Percentiles rank a stretch among this genome's conserved stretches.
These are phyloP conservation scores for Australoheros scitulus DNA, from an alignment of 2,113 vertebrate species.

Conservation along the genomic window DNA sequence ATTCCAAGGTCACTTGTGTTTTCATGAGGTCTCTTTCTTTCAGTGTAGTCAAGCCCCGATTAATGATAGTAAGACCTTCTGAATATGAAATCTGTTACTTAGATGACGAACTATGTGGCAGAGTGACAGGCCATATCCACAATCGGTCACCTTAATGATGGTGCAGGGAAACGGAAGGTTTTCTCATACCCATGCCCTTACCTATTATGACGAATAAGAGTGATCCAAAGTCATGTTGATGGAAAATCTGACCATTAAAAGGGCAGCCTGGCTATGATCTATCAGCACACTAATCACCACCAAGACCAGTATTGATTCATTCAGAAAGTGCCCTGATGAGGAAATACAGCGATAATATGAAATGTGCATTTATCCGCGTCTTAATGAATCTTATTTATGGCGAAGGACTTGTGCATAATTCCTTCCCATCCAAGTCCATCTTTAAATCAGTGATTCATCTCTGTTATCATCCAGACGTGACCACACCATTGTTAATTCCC, in stretches of 20 bases:
- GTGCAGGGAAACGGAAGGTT: constrained; percentile 62
- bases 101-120: constrained; percentile 54
- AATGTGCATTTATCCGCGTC: constrained; percentile 72
- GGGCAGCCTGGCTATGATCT: constrained; percentile 74
- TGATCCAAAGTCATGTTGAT: constrained; percentile 76
- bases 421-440: constrained; percentile 45
- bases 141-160: constrained; percentile 72
- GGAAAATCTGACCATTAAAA: constrained; percentile 76
- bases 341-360: constrained; percentile 72
- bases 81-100: constrained; percentile 67
- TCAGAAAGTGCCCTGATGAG: constrained; percentile 79
- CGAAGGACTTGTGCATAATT: constrained; percentile 61
- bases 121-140: constrained; percentile 68
- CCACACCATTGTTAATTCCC: constrained; percentile 43
- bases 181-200: constrained; percentile 71
- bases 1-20: constrained; percentile 72
- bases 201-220: constrained; percentile 77
- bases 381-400: constrained; percentile 79
- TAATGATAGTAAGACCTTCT: constrained; percentile 68
- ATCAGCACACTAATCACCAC: constrained; percentile 76
- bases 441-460: constrained; percentile 56
- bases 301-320: constrained; percentile 77
- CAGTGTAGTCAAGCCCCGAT: constrained; percentile 55
- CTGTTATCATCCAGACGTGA: constrained; percentile 16
- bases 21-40: constrained; percentile 67